phyloP scores from a whole-genome alignment of 2,797 vertebrate species.

The Pogonophryne albipinna region DNA sequence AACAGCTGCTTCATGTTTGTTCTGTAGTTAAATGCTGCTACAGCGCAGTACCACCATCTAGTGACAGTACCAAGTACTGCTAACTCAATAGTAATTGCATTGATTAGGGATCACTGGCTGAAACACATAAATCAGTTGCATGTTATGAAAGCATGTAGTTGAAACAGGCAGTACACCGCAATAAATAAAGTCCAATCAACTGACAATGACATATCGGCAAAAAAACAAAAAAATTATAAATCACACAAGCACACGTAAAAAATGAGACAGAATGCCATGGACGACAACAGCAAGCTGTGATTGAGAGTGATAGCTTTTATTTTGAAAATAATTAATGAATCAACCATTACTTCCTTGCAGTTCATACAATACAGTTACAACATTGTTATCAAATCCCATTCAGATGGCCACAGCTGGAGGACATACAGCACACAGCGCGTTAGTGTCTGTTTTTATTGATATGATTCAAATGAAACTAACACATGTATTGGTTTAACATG shows the following conservation, averaged over 20 bases:
- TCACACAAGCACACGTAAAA: constrained; percentile 55
- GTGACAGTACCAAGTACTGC: constrained; percentile 4
- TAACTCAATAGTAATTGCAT: not conserved
- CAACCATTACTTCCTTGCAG: constrained; percentile 57
- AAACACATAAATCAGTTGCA: constrained; percentile 22
- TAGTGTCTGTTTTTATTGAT: constrained; percentile 30
- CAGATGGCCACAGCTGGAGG: constrained; percentile 53
- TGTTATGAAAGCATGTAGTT: constrained; percentile 51
- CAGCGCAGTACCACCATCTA: constrained; percentile 44
- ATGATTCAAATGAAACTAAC: constrained; percentile 46
- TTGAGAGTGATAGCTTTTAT: constrained; percentile 81
- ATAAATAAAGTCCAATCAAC: constrained; percentile 33
- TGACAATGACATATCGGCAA: constrained; percentile 40
- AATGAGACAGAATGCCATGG: constrained; percentile 72
- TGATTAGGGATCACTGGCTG: not conserved
- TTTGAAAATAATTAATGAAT: constrained; percentile 70
- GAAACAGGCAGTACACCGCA: constrained; percentile 27
- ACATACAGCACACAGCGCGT: constrained; percentile 47
- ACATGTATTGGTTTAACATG: constrained; percentile 54
- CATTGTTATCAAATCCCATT: constrained; percentile 53
- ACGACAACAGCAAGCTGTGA: constrained; percentile 77
- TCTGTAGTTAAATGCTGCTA: not conserved
- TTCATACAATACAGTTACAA: constrained; percentile 64
- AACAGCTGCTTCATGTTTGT: too few relatives aligned
- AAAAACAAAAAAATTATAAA: constrained; percentile 33